These are phyloP conservation scores for Bucco capensis DNA, from an alignment of 2,113 vertebrate species.

Conservation along the genomic window DNA sequence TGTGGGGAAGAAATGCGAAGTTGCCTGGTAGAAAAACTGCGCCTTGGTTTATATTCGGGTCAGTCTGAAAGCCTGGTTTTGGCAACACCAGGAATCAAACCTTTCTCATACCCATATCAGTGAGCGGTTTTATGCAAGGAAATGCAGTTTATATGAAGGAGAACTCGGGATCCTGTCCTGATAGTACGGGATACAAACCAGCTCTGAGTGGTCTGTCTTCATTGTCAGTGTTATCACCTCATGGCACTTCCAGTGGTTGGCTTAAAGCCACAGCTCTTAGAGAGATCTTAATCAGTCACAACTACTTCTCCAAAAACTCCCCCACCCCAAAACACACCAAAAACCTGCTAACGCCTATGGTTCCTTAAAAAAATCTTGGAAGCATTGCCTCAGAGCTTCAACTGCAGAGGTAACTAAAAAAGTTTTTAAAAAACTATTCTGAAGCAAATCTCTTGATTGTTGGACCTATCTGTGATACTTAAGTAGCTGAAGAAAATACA, in stretches of 20 bases:
- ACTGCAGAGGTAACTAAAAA: not conserved
- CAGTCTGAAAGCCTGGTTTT: not conserved
- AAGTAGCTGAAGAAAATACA: not conserved
- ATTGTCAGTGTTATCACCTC: not conserved
- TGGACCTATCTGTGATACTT: not conserved
- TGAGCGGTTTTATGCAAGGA: not conserved
- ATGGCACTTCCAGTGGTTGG: not conserved
- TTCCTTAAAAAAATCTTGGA: not conserved
- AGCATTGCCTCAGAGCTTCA: accelerated
- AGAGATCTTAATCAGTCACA: not conserved
- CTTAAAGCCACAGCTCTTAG: not conserved
- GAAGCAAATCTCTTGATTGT: not conserved
- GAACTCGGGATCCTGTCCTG: not conserved
- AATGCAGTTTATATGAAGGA: not conserved
- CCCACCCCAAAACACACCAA: not conserved
- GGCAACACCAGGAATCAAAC: not conserved
- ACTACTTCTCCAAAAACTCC: not conserved
- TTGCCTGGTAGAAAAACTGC: not conserved
- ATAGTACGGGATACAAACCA: not conserved
- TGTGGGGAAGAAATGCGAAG: not conserved
- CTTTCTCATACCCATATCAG: not conserved
- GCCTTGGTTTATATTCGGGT: not conserved
- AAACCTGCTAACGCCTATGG: not conserved
- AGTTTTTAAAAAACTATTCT: not conserved
- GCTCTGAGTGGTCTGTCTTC: not conserved